Percentiles rank a stretch among this genome's conserved stretches.
These are phyloP conservation scores for Xanthorhoe designata DNA, from an alignment of 2,888 invertebrate species.

Conservation along the genomic window DNA sequence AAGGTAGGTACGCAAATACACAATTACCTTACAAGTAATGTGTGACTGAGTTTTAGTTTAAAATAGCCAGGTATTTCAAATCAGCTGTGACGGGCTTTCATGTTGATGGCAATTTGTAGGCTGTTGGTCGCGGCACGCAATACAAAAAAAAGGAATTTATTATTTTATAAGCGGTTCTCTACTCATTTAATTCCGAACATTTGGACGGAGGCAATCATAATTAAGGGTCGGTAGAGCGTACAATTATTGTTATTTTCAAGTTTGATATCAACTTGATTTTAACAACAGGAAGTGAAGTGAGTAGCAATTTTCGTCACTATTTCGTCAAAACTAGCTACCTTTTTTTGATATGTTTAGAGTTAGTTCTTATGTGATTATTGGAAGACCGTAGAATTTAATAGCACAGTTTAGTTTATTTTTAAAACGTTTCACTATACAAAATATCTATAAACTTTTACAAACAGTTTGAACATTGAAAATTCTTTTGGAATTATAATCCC, in stretches of 20 bases:
- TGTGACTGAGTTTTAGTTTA: not conserved
- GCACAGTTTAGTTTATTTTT: too few species aligned
- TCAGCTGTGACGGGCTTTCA: conserved; percentile 49
- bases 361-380: too few species aligned
- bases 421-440: too few species aligned
- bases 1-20: too few species aligned
- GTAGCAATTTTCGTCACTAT: not conserved
- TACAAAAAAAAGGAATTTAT: conserved; percentile 47
- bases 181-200: conserved; percentile 34
- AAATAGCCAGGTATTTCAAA: conserved; percentile 11
- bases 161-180: conserved; percentile 45
- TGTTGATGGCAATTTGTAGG: conserved; percentile 63
- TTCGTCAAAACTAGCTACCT: not conserved
- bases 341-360: not conserved
- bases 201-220: conserved; percentile 5
- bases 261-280: not conserved
- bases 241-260: not conserved
- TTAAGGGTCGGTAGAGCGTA: not conserved
- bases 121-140: conserved; percentile 57
- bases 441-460: too few species aligned
- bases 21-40: not conserved
- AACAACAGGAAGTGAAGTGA: not conserved
- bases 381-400: too few species aligned
- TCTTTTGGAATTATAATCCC: too few species aligned
- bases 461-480: too few species aligned